These are phyloP conservation scores for Aleiodes sp. DNA, from an alignment of 1,140 invertebrate species.

Conservation along the genomic window DNA sequence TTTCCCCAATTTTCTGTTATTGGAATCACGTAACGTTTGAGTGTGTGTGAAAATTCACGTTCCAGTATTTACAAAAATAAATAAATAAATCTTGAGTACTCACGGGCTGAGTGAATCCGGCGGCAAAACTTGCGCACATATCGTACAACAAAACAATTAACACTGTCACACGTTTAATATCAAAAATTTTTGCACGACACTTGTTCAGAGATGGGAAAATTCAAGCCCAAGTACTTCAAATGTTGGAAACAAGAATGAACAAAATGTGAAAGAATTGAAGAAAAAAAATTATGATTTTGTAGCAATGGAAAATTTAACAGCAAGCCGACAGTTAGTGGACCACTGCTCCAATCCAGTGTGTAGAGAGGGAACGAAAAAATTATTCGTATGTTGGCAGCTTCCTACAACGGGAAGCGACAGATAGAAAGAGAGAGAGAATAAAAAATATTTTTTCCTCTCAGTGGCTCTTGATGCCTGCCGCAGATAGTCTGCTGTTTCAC, in stretches of 20 bases:
- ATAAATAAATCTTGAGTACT: too few relatives aligned
- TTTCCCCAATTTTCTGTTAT: too few relatives aligned
- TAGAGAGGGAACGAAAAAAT: background rate
- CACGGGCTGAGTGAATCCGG: slow-evolving; percentile 36
- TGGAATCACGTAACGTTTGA: too few relatives aligned
- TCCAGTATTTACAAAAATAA: too few relatives aligned
- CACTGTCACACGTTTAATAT: slow-evolving; percentile 35
- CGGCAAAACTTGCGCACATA: slow-evolving; percentile 34
- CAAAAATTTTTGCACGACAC: slow-evolving; percentile 1
- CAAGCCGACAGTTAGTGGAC: background rate
- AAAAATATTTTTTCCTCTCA: slow-evolving; percentile 6
- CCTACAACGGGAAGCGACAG: background rate
- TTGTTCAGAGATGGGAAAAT: background rate
- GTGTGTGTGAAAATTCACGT: too few relatives aligned
- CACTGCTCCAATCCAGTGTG: slow-evolving; percentile 2
- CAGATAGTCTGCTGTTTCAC: background rate
- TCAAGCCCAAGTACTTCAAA: background rate
- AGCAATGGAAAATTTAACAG: background rate
- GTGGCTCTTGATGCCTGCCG: slow-evolving; percentile 12
- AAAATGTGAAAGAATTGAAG: background rate
- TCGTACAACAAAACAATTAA: slow-evolving; percentile 32
- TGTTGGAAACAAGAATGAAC: background rate
- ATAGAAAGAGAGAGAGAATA: background rate
- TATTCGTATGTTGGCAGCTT: background rate
- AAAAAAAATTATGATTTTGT: slow-evolving; percentile 1